phyloP scores from a whole-genome alignment of 1,140 invertebrate genomes.

The Danaus plexippus region DNA sequence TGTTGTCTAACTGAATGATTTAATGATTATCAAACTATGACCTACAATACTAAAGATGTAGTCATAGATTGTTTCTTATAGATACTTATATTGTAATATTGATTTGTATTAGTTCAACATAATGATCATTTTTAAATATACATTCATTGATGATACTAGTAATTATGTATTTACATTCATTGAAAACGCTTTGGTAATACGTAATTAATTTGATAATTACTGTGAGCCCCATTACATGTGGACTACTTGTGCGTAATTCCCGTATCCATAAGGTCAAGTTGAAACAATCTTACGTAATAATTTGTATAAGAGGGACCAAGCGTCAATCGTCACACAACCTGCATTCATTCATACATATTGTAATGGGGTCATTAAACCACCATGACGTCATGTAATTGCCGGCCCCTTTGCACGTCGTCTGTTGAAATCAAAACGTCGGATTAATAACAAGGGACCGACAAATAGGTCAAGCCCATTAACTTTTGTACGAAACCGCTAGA shows the following conservation, averaged over 20 bases:
- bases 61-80: too few species aligned
- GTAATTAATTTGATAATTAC: too few species aligned
- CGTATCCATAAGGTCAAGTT: constrained; percentile 3
- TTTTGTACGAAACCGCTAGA: constrained; percentile 22
- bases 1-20: constrained; percentile 34
- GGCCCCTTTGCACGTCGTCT: constrained; percentile 56
- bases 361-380: constrained; percentile 70
- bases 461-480: constrained; percentile 68
- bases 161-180: too few species aligned
- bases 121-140: too few species aligned
- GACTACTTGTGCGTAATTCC: too few species aligned
- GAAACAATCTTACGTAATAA: constrained; percentile 29
- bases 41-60: too few species aligned
- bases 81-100: too few species aligned
- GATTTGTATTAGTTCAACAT: too few species aligned
- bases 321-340: constrained; percentile 59
- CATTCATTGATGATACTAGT: too few species aligned
- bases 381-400: constrained; percentile 69
- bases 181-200: too few species aligned
- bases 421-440: constrained; percentile 67
- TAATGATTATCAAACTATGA: too few species aligned
- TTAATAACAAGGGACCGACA: constrained; percentile 67
- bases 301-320: constrained; percentile 41
- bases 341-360: constrained; percentile 69
- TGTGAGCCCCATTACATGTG: too few species aligned